Evolutionary conservation across 23 tunicate genomes (phyloP).

Genomic region (Halocynthia aurantium): DNA sequence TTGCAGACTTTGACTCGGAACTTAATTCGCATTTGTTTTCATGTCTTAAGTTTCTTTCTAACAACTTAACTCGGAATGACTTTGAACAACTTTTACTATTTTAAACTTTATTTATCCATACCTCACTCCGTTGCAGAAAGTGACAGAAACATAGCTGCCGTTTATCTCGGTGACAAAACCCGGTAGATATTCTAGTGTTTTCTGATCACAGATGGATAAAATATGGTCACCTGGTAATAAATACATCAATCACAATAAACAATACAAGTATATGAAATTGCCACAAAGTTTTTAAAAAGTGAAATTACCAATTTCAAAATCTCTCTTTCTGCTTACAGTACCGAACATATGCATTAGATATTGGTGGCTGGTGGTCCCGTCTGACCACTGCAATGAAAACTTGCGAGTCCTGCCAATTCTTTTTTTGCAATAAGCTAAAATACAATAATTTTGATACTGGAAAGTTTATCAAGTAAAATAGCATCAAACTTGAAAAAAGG

Average conservation of each 20-base stretch:
- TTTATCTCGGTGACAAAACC: slow-evolving; percentile 35
- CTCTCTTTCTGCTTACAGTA: slow-evolving; percentile 17
- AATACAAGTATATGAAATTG: neutral
- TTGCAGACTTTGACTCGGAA: too few relatives aligned
- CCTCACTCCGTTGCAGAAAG: slow-evolving; percentile 57
- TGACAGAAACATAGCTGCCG: slow-evolving; percentile 21
- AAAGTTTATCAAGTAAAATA: neutral
- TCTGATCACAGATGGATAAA: slow-evolving; percentile 36
- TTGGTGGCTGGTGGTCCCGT: slow-evolving; percentile 44
- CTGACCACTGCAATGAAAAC: slow-evolving; percentile 58
- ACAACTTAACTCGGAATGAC: too few relatives aligned
- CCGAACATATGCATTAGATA: slow-evolving; percentile 73
- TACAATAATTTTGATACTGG: neutral
- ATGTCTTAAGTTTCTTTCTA: too few relatives aligned
- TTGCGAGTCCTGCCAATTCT: slow-evolving; percentile 52
- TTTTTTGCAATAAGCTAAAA: slow-evolving; percentile 55
- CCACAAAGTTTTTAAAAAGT: neutral
- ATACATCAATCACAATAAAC: neutral
- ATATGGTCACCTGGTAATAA: slow-evolving; percentile 50
- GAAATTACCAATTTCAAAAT: slow-evolving; percentile 37
- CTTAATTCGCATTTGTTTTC: too few relatives aligned
- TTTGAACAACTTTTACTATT: too few relatives aligned
- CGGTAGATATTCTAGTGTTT: slow-evolving; percentile 46
- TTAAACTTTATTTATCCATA: neutral
- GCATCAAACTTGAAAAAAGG: neutral